Evolutionary conservation across 64 coral and sea anemone genomes (phyloP), one percentile per base, ranked within the genome.

Genomic region (Hydrozoanthus tunicans): DNA sequence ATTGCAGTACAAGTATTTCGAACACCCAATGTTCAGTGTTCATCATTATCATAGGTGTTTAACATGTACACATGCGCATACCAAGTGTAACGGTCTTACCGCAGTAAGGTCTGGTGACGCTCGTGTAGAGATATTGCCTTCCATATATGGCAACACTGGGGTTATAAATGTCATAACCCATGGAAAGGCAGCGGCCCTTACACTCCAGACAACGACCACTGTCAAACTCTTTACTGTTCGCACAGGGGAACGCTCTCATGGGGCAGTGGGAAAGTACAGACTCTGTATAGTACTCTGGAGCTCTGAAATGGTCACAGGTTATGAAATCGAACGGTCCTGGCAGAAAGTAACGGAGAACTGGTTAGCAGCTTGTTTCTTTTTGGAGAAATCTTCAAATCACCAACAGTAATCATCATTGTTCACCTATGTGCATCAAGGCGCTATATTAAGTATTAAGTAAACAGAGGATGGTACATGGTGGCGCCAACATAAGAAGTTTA

Each of bases 201-300:
- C 93, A 94, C 4, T 86, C 73, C 26, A 94, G 76, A 52, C 93
- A 94, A 57, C 73, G 88, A 17, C 81, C 93, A 25, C 90, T 90
- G 24, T 94, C 90, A 81, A 94, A 94, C 17, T 81, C 82, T 23
- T 94, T 62, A 6, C 79, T n/a, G 58, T 78, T 80, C 12, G 51
- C 76, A 77, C 93, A 94, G 68, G 93, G 90, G 14, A 95, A 95
- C 57, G 77, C 90, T 26, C 77, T 65, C 90, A 95, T 95, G 2
- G 82, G 67, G 64, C 91, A 89, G 8, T 27, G 61, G 15, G 77
- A 86, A 20, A 91, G 90, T 64, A 95, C 82, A 5, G 93, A 92
- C 7, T 88, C 81, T 6, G 76, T 72, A 67, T 86, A 95, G 59
- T 95, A 95, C 12, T 89, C 93, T 5, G 90, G 67, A 14, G 94